Percentiles rank a stretch among this genome's conserved stretches.
phyloP scores from a whole-genome alignment of 2,888 invertebrate species.

The Anagyrus pseudococci region DNA sequence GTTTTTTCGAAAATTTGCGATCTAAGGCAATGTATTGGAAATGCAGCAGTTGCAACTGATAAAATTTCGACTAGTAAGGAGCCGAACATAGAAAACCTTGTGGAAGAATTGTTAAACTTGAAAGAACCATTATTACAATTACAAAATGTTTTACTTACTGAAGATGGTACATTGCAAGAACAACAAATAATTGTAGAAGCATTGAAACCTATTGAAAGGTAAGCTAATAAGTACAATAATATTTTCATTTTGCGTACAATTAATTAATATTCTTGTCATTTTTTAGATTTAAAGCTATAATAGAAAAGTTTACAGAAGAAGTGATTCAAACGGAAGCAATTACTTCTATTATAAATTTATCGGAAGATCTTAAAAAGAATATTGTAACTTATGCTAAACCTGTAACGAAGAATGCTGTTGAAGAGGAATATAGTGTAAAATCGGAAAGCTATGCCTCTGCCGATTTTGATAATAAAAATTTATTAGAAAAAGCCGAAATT shows the following conservation, averaged over 20 bases:
- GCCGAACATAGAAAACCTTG: slow-evolving; percentile 42
- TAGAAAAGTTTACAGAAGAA: slow-evolving; percentile 43
- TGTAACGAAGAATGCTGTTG: slow-evolving; percentile 4
- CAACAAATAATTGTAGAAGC: slow-evolving; percentile 47
- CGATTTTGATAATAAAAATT: slow-evolving; percentile 7
- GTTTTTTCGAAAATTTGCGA: slow-evolving; percentile 47
- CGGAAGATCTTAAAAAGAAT: slow-evolving; percentile 53
- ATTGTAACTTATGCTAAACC: slow-evolving; percentile 21
- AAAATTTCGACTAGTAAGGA: slow-evolving; percentile 40
- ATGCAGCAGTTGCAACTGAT: slow-evolving; percentile 48
- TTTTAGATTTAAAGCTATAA: slow-evolving; percentile 43
- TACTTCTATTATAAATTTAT: slow-evolving; percentile 45
- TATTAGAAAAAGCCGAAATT: slow-evolving; percentile 5
- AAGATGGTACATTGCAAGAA: slow-evolving; percentile 46
- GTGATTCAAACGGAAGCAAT: slow-evolving; percentile 38
- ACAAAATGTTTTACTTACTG: slow-evolving; percentile 49
- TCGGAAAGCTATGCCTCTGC: slow-evolving; percentile 21
- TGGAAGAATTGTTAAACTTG: slow-evolving; percentile 47
- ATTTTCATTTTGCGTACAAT: slow-evolving; percentile 6
- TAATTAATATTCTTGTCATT: slow-evolving; percentile 4
- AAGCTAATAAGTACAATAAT: too few relatives aligned
- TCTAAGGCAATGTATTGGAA: slow-evolving; percentile 48
- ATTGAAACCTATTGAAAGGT: slow-evolving; percentile 46
- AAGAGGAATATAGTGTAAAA: slow-evolving; percentile 26
- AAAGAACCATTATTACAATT: slow-evolving; percentile 49